Conservation (phyloP, 2,888 invertebrate species). For the Scaptomyza cyrtandrae region DNA sequence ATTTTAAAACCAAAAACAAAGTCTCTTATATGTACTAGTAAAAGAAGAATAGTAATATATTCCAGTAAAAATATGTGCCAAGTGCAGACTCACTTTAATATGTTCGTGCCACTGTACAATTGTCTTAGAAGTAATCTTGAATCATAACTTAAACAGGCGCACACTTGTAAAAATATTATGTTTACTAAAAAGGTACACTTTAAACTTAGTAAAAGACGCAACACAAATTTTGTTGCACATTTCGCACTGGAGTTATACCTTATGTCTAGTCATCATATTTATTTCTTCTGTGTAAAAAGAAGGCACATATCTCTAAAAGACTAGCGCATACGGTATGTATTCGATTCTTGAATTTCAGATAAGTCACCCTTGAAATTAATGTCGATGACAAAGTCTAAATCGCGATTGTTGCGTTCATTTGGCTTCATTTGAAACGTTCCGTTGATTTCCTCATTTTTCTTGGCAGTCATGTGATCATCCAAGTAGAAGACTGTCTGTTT, state of each 20-base stretch:
- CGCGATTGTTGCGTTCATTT: conserved; percentile 97
- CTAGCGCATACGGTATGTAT: conserved; percentile 95
- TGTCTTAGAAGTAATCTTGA: conserved; percentile 64
- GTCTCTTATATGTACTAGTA: too few species aligned
- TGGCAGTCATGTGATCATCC: conserved; percentile 97
- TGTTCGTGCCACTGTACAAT: conserved; percentile 70
- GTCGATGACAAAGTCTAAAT: conserved; percentile 97
- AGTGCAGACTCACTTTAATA: conserved; percentile 66
- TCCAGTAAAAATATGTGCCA: conserved; percentile 61
- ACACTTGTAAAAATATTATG: conserved; percentile 65
- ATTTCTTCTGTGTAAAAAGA: conserved; percentile 39
- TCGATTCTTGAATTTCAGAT: conserved; percentile 93
- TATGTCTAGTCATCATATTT: conserved; percentile 68
- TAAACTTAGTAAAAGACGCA: conserved; percentile 75
- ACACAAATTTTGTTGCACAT: conserved; percentile 68
- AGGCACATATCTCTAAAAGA: conserved; percentile 35
- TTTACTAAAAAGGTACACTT: conserved; percentile 75
- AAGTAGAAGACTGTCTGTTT: conserved; percentile 98
- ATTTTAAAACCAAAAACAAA: too few species aligned
- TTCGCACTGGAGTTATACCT: conserved; percentile 73
- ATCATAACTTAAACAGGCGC: conserved; percentile 69
- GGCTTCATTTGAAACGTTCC: conserved; percentile 97
- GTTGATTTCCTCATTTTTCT: conserved; percentile 96
- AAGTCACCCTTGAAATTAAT: conserved; percentile 96
- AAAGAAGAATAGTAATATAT: background rate